Evolutionary conservation across 2,113 vertebrate genomes (phyloP), one percentile per base, ranked within the genome.

Genomic region (Tenrec ecaudatus): DNA sequence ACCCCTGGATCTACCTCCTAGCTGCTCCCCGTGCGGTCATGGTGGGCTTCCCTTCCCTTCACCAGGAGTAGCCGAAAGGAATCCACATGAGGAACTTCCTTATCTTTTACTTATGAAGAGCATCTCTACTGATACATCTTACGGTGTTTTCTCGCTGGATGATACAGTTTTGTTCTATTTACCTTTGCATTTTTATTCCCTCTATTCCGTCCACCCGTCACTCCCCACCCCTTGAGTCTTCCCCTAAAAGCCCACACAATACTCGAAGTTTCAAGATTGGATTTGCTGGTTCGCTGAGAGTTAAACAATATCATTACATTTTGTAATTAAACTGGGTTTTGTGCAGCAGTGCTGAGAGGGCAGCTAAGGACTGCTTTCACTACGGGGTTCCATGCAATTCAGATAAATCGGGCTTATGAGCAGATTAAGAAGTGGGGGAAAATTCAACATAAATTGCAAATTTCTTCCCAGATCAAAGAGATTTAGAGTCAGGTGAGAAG

Each of bases 311-410:
- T 71, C 69, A 86, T 94, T 92, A 83, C 60, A 68, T 80, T 88
- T 89, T 81, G 33, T 86, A 90, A 96, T 95, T 95, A 96, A 95
- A 91, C 83, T 33, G 80, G 89, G 15, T 80, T 95, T 93, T 88
- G 58, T 80, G 88, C 88, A 53, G 68, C 40, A 58, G 38, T 69
- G 22, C 17, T 85, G 25, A 94, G 62, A 89, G 38, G 14, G 22
- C 75, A 85, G 84, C 40, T 91, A 47, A 93, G 73, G 92, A 91
- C 87, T 89, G 53, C 90, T 94, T 92, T 29, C 36, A 68, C 33
- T 58, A 86, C 23, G 27, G 78, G 69, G 81, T 84, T 83, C 40
- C 89, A 89, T 29, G 77, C 17, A 20, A 38, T 36, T 40, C 20
- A 80, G 40, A 92, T 40, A 94, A 87, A 47, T 6, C 58, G 66